These are phyloP conservation scores for Cheracebus regulus DNA, from an alignment of 2,797 vertebrate genomes.

Conservation along the genomic window DNA sequence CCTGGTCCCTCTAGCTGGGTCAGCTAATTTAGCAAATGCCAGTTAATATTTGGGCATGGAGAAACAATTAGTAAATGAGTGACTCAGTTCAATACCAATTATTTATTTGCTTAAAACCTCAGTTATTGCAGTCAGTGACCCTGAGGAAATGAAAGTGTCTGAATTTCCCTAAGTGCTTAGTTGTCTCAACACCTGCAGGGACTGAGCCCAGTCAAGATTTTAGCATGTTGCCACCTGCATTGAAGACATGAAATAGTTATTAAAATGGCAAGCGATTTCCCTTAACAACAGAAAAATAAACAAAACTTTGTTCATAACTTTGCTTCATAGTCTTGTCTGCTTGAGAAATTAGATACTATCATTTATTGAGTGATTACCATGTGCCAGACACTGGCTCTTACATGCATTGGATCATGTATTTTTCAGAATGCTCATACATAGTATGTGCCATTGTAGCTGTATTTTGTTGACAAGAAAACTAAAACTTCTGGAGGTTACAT, in stretches of 20 bases:
- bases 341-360: background rate
- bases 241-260: background rate
- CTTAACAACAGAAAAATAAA: slow-evolving; percentile 12
- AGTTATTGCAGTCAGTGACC: background rate
- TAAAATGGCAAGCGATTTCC: background rate
- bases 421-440: background rate
- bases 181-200: background rate
- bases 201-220: background rate
- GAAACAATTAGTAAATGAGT: slow-evolving; percentile 26
- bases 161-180: background rate
- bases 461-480: background rate
- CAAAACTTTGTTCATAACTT: background rate
- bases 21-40: slow-evolving; percentile 27
- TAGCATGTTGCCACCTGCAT: background rate
- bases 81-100: background rate
- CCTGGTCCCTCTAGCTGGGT: background rate
- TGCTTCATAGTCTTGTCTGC: background rate
- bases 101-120: slow-evolving; percentile 37
- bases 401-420: background rate
- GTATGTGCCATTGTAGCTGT: background rate
- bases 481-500: background rate
- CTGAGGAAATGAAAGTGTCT: slow-evolving; percentile 23
- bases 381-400: background rate
- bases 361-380: background rate
- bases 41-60: background rate